Percentiles rank a stretch among this genome's conserved stretches.
Conservation (phyloP, 2,797 vertebrate genomes). For the Spinibarbus caldwelli region DNA sequence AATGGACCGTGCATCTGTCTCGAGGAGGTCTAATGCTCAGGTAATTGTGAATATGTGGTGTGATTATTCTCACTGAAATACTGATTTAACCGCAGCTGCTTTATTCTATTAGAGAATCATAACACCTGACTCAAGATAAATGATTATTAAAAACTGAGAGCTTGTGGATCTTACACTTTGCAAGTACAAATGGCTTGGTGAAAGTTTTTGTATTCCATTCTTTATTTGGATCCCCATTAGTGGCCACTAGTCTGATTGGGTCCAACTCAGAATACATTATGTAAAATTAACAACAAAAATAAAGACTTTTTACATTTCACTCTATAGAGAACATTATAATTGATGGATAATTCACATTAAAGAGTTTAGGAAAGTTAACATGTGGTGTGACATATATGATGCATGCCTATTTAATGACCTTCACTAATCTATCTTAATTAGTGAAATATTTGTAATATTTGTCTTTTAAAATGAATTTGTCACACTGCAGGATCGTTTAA, state of each 20-base stretch:
- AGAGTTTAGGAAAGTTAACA: background rate
- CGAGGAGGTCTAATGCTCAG: conserved; percentile 25
- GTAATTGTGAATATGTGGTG: conserved; percentile 34
- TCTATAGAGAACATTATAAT: background rate
- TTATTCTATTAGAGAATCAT: background rate
- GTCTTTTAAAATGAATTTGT: background rate
- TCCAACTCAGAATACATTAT: no score
- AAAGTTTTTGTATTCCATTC: background rate
- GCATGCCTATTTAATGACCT: background rate
- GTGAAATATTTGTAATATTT: background rate
- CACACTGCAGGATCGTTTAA: background rate
- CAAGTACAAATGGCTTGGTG: background rate
- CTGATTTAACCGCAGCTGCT: conserved; percentile 7
- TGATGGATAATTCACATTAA: background rate
- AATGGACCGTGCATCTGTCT: conserved; percentile 11
- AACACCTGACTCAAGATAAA: conserved; percentile 12
- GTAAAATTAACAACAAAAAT: no score
- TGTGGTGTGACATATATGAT: background rate
- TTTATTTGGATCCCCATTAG: background rate
- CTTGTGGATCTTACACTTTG: background rate
- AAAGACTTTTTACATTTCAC: background rate
- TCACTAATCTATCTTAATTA: no score
- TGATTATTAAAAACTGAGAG: background rate
- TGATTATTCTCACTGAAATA: conserved; percentile 9
- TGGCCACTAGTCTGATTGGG: background rate